Percentiles rank a stretch among this genome's conserved stretches.
phyloP scores from a whole-genome alignment of 2,888 invertebrate species.

The Drosophila rellima region DNA sequence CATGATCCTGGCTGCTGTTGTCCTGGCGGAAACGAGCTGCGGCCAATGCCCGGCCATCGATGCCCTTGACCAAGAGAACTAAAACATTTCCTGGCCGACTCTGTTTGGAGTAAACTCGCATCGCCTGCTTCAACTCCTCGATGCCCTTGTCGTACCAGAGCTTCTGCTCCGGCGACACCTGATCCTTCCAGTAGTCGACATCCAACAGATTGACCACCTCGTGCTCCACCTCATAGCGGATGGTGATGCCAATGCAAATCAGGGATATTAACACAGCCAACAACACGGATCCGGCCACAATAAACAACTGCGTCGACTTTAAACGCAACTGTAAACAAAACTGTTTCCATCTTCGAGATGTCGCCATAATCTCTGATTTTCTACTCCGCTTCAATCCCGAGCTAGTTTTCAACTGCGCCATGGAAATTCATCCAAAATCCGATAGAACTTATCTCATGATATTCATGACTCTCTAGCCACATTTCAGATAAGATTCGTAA shows the following conservation, averaged over 20 bases:
- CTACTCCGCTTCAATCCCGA: neutral
- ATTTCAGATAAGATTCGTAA: conserved; percentile 5
- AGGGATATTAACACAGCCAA: conserved; percentile 70
- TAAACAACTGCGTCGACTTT: conserved; percentile 73
- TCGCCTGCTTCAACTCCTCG: conserved; percentile 87
- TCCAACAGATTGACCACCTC: conserved; percentile 71
- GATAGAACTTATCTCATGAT: conserved; percentile 3
- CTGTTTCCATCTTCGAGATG: conserved; percentile 30
- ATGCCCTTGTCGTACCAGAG: conserved; percentile 86
- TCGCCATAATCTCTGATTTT: conserved; percentile 29
- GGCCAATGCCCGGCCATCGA: conserved; percentile 93
- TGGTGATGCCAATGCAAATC: conserved; percentile 74
- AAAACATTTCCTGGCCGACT: conserved; percentile 89
- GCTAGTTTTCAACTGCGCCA: neutral
- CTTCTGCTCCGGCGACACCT: conserved; percentile 68
- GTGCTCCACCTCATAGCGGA: conserved; percentile 78
- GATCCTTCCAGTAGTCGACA: conserved; percentile 73
- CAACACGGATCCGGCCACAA: conserved; percentile 70
- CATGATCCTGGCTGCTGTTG: neutral
- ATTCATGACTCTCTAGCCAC: neutral
- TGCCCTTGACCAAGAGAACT: conserved; percentile 94
- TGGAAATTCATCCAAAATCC: neutral
- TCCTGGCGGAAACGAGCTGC: conserved; percentile 88
- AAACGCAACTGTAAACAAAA: conserved; percentile 46
- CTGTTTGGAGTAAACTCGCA: conserved; percentile 86